Evolutionary conservation across 2,888 invertebrate genomes (phyloP).

Genomic region (Sipunculus nudus): DNA sequence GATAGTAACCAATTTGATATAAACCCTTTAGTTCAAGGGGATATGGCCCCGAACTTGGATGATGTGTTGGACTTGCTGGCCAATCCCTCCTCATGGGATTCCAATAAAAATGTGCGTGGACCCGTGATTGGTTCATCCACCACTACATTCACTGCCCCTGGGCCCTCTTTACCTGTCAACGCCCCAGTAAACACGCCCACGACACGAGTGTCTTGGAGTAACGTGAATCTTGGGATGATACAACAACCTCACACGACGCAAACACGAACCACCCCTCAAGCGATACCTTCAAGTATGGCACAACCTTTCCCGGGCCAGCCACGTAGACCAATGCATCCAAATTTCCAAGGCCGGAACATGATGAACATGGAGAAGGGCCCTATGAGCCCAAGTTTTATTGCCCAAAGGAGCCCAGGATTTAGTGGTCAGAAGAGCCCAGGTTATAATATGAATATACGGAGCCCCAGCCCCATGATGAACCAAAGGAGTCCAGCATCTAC

Average conservation of each 20-base stretch:
- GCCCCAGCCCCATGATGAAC: not conserved
- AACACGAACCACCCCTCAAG: no score
- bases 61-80: conserved; percentile 30
- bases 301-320: no score
- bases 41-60: conserved; percentile 26
- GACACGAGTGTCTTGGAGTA: conserved; percentile 24
- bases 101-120: no score
- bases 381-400: conserved; percentile 20
- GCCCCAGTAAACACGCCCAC: not conserved
- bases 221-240: no score
- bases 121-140: no score
- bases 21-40: no score
- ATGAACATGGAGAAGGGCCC: conserved; percentile 6
- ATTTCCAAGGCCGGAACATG: not conserved
- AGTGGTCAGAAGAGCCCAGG: conserved; percentile 52
- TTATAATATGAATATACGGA: conserved; percentile 9
- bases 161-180: no score
- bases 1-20: no score
- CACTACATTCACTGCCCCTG: no score
- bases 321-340: no score
- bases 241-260: not conserved
- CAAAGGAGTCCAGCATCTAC: conserved; percentile 15
- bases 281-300: no score
- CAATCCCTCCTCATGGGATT: conserved; percentile 8
- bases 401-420: conserved; percentile 16